Evolutionary conservation across 2,888 invertebrate species (phyloP), one percentile per base, ranked within the genome.

Genomic region (Rhingia rostrata): DNA sequence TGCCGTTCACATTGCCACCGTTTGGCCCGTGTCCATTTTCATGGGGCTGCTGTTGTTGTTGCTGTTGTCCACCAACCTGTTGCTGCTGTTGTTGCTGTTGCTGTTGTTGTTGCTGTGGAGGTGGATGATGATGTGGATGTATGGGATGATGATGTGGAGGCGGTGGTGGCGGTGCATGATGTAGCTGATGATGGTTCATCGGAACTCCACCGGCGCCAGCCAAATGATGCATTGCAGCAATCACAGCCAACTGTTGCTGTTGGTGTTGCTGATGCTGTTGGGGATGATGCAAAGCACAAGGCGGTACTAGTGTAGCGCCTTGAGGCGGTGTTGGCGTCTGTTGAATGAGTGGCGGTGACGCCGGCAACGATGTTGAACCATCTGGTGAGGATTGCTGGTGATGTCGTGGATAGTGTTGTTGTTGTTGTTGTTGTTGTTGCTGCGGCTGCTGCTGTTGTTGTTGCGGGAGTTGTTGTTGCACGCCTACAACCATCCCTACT

Each of bases 191-290:
- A 32, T 87, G 86, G 53, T 78, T 87, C 77, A 87, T 86, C 10
- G 86, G 86, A 30, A 86, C 86, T 10, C 78, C 84, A 56, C 74
- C 74, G 10, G 67, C 61, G 5, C 73, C 67, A 14, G 84, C 86
- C 47, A 88, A 87, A 49, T 89, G 90, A 69, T 90, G 91, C 90
- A 90, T 90, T 73, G 90, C 91, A 69, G 91, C 90, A 41, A 91
- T 88, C 75, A 91, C 86, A 41, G 90, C 90, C 86, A 90, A 86
- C 84, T 90, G 90, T 87, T 90, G 90, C 75, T 90, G 90, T 47
- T 90, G 90, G 82, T 90, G 90, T 86, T 90, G 90, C 64, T 88
- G 88, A 54, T 88, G 88, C 63, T 86, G 86, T 49, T 84, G 86
- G n/a, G 88, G 88, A 86, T 89, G 88, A 78, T 89, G 88, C 4